Base-by-base conservation (phyloP, 2,888 invertebrate genomes). In the Aphodius granarius region DNA sequence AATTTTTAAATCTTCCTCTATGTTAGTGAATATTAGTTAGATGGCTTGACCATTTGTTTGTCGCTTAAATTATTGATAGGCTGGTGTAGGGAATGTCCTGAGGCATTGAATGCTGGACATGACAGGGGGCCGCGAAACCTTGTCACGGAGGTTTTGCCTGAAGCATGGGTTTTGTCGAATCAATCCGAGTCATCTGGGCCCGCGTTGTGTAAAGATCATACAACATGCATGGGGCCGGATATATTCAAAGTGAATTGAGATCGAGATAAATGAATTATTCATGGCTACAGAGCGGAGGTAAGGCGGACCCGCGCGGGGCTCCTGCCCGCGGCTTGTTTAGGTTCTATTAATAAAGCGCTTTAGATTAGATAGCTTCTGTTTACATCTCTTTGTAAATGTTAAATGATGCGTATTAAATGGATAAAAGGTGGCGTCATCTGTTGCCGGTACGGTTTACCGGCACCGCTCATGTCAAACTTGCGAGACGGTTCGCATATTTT, bases 231-330 rank as follows among this genome's bases (percentile, higher is more conserved):
- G 81, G 82, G 82, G 82, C 82, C 83, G 84, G 80, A 83, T 81
- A 84, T 83, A 85, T 84, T 84, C 85, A 85, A 86, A 85, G 85
- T 83, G 84, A 85, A 85, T 84, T 81, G 84, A 84, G 84, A 84
- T 84, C 81, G 82, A 83, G 84, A 85, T 84, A 84, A 84, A 83
- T 86, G 84, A 85, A 86, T 86, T 83, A 86, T 86, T 85, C 85
- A 86, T 85, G 80, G 79, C 77, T 80, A 79, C 78, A 81, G 83
- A 20, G 75, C 71, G 3, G 83, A 84, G 84, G 84, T 85, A 85
- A 83, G 84, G 85, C 83, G 83, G 81, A 80, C 77, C 81, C 82
- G 84, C 83, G 80, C 83, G 82, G 81, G 81, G 81, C 81, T 81
- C 81, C 81, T 79, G 82, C 84, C 84, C 81, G 76, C 75, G 81